Base-by-base conservation (phyloP, 2,797 vertebrate genomes). In the Amazona finschi region DNA sequence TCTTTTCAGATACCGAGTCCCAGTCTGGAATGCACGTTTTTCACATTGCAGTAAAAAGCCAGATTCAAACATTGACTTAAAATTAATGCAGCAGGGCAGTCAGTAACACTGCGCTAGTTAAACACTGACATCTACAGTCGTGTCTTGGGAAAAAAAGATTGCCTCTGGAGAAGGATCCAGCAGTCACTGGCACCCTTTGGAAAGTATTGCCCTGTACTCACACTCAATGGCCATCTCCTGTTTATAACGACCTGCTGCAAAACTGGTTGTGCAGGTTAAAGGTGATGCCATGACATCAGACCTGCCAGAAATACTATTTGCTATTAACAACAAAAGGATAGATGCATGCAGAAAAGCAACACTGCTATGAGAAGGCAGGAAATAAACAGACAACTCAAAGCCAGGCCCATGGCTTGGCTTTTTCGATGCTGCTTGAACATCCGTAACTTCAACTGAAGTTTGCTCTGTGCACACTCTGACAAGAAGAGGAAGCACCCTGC, bases 51-150 rank as follows among this genome's bases (percentile, higher is more conserved):
- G 93, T 60, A 87, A 93, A 95, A 97, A 94, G 87, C 62, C 50
- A 83, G 85, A 92, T 88, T 81, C 70, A 93, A 96, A 87, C 4
- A 67, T 24, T 87, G 86, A 81, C 78, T 96, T 87, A 93, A 94
- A 75, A 93, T 88, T 58, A 95, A 84, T 41, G 76, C 86, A 27
- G 95, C 76, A 93, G 65, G 28, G 20, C 73, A 46, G 82, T 5
- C 22, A 60, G 39, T 2, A 88, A 78, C 62, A 69, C 73, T 96
- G 96, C 2, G 46, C 96, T 91, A 97, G 97, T 97, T 97, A 90
- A 97, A 98, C 95, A 97, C 97, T 98, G 98, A 97, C 98, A 98
- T 96, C 98, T 98, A 97, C 96, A 97, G 98, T 96, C 95, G 4
- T 14, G 31, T 96, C 89, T 74, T 52, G 88, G 86, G 84, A 96